Conservation (phyloP, 2,797 vertebrate genomes). For the Lepus oiostolus region DNA sequence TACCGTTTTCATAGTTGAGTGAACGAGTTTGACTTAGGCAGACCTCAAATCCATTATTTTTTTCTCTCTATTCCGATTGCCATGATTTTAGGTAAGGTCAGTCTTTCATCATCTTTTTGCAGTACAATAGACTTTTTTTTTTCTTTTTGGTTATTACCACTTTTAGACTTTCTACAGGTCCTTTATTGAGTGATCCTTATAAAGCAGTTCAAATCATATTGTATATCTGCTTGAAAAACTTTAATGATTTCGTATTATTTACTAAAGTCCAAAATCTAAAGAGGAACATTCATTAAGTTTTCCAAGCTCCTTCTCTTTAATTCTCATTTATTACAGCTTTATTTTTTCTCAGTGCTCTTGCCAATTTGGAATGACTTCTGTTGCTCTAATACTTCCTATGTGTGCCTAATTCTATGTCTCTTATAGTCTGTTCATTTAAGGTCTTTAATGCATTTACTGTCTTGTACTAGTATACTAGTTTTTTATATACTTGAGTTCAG, state of each 20-base stretch:
- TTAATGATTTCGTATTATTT: constrained; percentile 44
- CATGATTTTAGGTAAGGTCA: not conserved
- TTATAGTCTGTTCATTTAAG: constrained; percentile 16
- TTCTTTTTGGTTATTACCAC: not conserved
- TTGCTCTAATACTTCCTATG: not conserved
- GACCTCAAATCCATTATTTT: not conserved
- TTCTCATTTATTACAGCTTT: constrained; percentile 51
- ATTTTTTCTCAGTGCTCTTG: constrained; percentile 55
- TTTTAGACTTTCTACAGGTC: constrained; percentile 40
- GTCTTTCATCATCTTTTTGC: constrained; percentile 14
- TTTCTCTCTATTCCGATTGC: not conserved
- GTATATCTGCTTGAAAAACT: constrained; percentile 46
- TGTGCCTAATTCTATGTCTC: constrained; percentile 31
- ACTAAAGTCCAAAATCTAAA: constrained; percentile 21
- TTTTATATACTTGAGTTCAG: constrained; percentile 40
- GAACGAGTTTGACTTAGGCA: constrained; percentile 28
- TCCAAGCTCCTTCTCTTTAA: constrained; percentile 54
- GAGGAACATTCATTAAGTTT: constrained; percentile 23
- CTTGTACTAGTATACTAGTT: constrained; percentile 22
- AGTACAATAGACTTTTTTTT: not conserved
- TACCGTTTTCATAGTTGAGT: not conserved
- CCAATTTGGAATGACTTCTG: constrained; percentile 27
- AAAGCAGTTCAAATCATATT: constrained; percentile 35
- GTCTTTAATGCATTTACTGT: constrained; percentile 20
- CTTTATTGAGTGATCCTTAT: constrained; percentile 46